Evolutionary conservation across 2,797 vertebrate species (phyloP).

Genomic region (Alfaro cultratus): DNA sequence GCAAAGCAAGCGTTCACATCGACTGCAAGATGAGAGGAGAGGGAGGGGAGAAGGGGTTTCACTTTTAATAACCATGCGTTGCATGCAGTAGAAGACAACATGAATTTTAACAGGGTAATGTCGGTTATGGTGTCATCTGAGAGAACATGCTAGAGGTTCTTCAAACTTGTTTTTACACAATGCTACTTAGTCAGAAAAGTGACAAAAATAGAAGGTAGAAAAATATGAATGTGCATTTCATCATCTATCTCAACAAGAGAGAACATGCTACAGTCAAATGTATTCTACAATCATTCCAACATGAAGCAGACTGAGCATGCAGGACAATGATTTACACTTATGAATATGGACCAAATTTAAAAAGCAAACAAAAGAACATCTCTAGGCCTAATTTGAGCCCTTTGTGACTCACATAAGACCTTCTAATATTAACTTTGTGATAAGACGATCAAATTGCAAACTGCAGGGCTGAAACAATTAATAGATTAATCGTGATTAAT

Average conservation of each 20-base stretch:
- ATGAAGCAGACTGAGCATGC: conserved; percentile 62
- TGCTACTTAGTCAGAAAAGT: conserved; percentile 8
- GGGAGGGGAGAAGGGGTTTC: conserved; percentile 67
- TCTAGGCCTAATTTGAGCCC: neutral
- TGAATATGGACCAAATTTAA: conserved; percentile 5
- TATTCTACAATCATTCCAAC: conserved; percentile 46
- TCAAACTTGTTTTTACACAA: conserved; percentile 28
- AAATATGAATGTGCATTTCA: conserved; percentile 37
- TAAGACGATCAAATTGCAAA: neutral
- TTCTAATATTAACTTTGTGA: neutral
- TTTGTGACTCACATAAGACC: neutral
- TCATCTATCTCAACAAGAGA: conserved; percentile 30
- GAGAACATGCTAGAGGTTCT: conserved; percentile 68
- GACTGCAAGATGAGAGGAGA: conserved; percentile 84
- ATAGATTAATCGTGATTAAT: too few relatives aligned
- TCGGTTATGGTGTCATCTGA: conserved; percentile 54
- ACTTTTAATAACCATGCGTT: conserved; percentile 74
- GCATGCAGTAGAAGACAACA: conserved; percentile 76
- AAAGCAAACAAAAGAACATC: neutral
- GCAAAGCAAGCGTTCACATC: conserved; percentile 99
- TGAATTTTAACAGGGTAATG: conserved; percentile 46
- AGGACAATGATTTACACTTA: conserved; percentile 34
- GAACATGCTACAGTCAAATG: conserved; percentile 65
- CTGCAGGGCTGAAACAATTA: too few relatives aligned
- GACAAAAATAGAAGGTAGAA: conserved; percentile 10